These are phyloP conservation scores for Centropyge bicolor DNA, from an alignment of 2,797 vertebrate genomes.

Conservation along the genomic window DNA sequence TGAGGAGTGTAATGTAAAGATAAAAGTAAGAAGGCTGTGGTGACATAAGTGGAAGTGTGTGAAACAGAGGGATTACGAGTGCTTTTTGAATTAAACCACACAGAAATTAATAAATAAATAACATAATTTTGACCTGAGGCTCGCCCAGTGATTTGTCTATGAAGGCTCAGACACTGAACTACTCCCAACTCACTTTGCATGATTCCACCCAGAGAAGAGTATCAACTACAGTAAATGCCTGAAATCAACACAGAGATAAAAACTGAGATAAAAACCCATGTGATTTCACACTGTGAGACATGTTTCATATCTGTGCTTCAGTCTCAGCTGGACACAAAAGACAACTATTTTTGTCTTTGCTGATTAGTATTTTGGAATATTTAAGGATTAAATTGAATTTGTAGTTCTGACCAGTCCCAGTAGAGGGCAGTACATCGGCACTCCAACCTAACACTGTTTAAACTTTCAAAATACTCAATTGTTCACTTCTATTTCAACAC, in stretches of 20 bases:
- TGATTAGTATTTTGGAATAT: slow-evolving; percentile 38
- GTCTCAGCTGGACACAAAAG: slow-evolving; percentile 21
- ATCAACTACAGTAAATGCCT: background rate
- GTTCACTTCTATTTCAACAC: too few relatives aligned
- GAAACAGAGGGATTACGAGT: background rate
- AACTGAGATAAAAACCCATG: background rate
- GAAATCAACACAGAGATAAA: background rate
- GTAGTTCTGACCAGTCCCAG: too few relatives aligned
- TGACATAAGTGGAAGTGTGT: background rate
- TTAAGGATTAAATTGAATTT: slow-evolving; percentile 26
- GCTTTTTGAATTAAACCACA: background rate
- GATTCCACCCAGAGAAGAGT: background rate
- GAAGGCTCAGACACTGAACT: too few relatives aligned
- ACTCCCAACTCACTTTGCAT: background rate
- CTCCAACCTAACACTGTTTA: background rate
- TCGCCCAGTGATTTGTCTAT: background rate
- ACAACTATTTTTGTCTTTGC: slow-evolving; percentile 6
- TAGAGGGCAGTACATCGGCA: slow-evolving; percentile 45
- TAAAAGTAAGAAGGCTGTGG: background rate
- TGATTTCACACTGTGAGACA: background rate
- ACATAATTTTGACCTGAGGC: background rate
- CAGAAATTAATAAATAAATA: background rate
- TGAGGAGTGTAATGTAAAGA: background rate
- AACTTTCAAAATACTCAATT: background rate
- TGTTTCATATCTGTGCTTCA: background rate